phyloP scores from a whole-genome alignment of 1,140 invertebrate genomes.

The Halictus rubicundus region DNA sequence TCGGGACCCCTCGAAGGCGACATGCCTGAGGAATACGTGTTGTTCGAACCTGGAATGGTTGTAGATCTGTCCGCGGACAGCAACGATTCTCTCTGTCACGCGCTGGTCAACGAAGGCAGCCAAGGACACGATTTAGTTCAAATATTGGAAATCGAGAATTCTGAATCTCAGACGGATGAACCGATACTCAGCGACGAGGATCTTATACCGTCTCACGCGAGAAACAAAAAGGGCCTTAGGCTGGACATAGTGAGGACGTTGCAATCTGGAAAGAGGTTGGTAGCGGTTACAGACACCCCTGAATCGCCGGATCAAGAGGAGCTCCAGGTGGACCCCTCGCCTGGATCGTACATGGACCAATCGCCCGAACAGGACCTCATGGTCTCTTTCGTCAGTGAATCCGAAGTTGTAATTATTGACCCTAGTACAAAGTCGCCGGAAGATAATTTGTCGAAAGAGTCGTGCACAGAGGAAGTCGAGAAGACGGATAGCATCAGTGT shows the following conservation, averaged over 20 bases:
- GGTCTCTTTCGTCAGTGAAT: conserved; percentile 80
- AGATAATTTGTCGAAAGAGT: conserved; percentile 83
- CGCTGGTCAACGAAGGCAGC: conserved; percentile 75
- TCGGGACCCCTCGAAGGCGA: conserved; percentile 82
- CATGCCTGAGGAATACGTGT: conserved; percentile 83
- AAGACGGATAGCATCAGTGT: conserved; percentile 77
- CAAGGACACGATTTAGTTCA: conserved; percentile 76
- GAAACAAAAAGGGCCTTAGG: conserved; percentile 74
- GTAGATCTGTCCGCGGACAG: conserved; percentile 83
- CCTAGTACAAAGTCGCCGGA: conserved; percentile 83
- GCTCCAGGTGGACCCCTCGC: conserved; percentile 77
- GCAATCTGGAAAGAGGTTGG: conserved; percentile 69
- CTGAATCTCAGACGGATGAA: conserved; percentile 72
- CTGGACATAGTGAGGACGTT: conserved; percentile 73
- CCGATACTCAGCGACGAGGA: conserved; percentile 73
- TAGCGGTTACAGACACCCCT: conserved; percentile 78
- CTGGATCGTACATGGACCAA: conserved; percentile 74
- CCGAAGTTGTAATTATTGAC: conserved; percentile 84
- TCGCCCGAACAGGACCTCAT: conserved; percentile 76
- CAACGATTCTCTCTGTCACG: conserved; percentile 82
- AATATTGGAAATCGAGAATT: conserved; percentile 78
- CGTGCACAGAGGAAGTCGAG: conserved; percentile 82
- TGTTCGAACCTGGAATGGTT: conserved; percentile 83
- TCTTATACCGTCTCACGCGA: conserved; percentile 62
- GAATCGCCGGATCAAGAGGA: conserved; percentile 82